Conservation (phyloP, 2,797 vertebrate genomes). For the Hydrophis major region DNA sequence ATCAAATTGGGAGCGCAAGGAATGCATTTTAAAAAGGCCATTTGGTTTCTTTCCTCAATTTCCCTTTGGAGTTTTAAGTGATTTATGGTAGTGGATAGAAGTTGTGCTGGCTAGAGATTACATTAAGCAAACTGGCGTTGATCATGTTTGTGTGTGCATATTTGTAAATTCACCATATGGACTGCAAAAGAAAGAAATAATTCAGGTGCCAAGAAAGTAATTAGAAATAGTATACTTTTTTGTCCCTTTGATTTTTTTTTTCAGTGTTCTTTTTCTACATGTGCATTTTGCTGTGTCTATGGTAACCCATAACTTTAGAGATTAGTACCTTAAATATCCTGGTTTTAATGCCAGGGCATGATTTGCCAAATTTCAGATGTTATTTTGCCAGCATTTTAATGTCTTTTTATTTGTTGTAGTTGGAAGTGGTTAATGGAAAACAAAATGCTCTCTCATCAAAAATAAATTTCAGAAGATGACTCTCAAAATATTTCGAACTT, state of each 20-base stretch:
- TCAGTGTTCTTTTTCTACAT: background rate
- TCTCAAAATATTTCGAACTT: background rate
- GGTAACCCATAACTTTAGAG: background rate
- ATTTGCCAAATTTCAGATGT: background rate
- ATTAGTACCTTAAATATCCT: background rate
- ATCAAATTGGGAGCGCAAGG: constrained; percentile 15
- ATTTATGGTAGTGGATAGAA: background rate
- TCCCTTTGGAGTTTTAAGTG: background rate
- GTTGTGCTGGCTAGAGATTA: background rate
- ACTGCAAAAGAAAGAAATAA: background rate
- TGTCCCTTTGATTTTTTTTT: background rate
- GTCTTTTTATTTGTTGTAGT: background rate
- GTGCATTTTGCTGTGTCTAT: background rate
- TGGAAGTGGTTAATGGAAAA: background rate
- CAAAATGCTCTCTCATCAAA: background rate
- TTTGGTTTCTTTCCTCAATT: background rate
- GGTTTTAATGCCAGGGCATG: background rate
- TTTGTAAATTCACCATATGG: background rate
- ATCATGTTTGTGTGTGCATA: background rate
- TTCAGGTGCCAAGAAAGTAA: background rate
- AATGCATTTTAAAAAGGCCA: constrained; percentile 1
- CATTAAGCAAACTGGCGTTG: background rate
- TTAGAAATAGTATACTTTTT: background rate
- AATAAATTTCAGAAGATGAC: background rate
- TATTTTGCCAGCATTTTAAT: background rate